These are phyloP conservation scores for Nothoprocta pentlandii DNA, from an alignment of 2,113 vertebrate genomes.

Conservation along the genomic window DNA sequence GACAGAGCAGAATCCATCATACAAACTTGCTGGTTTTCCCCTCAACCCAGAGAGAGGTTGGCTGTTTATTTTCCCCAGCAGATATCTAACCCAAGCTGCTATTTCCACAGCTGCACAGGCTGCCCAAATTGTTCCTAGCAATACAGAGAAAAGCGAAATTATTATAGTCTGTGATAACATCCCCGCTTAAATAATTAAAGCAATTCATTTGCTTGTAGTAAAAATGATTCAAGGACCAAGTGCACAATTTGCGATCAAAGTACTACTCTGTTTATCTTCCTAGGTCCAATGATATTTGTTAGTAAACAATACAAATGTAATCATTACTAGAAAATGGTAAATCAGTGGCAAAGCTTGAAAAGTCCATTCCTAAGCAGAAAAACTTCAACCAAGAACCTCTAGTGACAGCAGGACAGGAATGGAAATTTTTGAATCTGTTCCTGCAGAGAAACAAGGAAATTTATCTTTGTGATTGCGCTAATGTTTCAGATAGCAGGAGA, in stretches of 20 bases:
- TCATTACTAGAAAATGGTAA: conserved; percentile 4
- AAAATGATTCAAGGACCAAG: conserved; percentile 24
- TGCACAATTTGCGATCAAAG: background rate
- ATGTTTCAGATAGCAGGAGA: conserved; percentile 18
- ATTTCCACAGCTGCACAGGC: conserved; percentile 5
- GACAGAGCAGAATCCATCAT: background rate
- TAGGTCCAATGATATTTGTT: conserved; percentile 23
- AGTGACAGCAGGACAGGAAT: background rate
- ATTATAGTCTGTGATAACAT: conserved; percentile 6
- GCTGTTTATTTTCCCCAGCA: background rate
- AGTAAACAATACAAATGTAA: conserved; percentile 36
- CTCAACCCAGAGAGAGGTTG: background rate
- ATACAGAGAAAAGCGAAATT: background rate
- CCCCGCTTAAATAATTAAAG: conserved; percentile 27
- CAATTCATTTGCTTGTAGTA: conserved; percentile 17
- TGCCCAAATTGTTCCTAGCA: conserved; percentile 20
- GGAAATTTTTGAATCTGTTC: conserved; percentile 41
- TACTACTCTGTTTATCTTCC: conserved; percentile 32
- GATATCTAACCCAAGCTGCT: background rate
- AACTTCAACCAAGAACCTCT: conserved; percentile 4
- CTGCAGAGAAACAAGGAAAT: conserved; percentile 3
- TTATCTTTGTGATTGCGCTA: conserved; percentile 41
- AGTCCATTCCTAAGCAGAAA: background rate
- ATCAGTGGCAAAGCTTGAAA: background rate
- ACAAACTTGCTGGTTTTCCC: background rate